A percentile compares a stretch with the other conserved stretches of the same genome.
phyloP scores from a whole-genome alignment of 2,113 vertebrate species.

The Mohoua ochrocephala region DNA sequence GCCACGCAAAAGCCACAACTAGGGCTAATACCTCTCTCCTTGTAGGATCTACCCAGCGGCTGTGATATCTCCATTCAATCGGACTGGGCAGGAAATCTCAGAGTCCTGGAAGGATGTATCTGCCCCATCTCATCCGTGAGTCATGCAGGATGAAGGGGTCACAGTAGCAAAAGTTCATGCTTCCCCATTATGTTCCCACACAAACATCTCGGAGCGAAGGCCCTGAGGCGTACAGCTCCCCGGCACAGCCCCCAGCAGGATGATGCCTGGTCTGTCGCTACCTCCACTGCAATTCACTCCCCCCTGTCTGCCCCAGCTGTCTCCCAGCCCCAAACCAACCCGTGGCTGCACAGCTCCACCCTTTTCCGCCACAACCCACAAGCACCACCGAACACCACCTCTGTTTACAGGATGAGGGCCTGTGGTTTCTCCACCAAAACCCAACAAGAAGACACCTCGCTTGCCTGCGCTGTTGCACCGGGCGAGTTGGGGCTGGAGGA shows the following conservation, averaged over 20 bases:
- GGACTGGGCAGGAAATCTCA: background rate
- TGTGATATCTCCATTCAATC: background rate
- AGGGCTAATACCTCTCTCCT: background rate
- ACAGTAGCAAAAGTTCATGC: background rate
- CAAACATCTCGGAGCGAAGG: background rate
- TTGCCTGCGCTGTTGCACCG: accelerated
- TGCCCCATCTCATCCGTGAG: background rate
- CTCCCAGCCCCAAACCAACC: background rate
- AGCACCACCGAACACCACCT: background rate
- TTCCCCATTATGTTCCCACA: background rate
- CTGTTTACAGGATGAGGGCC: background rate
- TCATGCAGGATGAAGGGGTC: slow-evolving; percentile 51
- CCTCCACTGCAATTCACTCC: accelerated
- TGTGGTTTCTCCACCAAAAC: background rate
- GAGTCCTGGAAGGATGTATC: background rate
- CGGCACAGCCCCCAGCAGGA: accelerated
- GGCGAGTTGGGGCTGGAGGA: accelerated
- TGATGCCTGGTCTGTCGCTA: accelerated
- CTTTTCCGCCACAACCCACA: background rate
- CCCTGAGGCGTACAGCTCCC: accelerated
- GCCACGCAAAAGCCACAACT: background rate
- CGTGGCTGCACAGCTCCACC: background rate
- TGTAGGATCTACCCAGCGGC: background rate
- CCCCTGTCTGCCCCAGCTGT: background rate
- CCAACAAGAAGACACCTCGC: accelerated